Evolutionary conservation across 2,888 invertebrate genomes (phyloP).

Genomic region (Drosophila kambysellisi): DNA sequence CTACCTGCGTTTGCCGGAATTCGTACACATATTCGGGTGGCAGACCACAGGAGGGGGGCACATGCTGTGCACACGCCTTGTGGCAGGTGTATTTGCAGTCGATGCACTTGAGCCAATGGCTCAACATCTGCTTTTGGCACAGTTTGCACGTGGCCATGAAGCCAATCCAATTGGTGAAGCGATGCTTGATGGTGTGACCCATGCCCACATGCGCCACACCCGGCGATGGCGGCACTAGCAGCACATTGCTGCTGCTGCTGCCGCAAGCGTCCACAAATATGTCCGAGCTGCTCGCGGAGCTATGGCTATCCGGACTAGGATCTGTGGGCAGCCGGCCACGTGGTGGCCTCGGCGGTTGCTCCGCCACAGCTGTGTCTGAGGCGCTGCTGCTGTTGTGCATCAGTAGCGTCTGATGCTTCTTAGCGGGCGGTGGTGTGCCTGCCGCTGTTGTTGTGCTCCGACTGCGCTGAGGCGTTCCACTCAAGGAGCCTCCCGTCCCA

Average conservation of each 20-base stretch:
- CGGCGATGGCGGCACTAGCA: constrained; percentile 88
- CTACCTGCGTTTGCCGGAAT: constrained; percentile 90
- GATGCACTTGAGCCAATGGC: constrained; percentile 93
- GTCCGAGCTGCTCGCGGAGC: constrained; percentile 83
- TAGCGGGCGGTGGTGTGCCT: constrained; percentile 91
- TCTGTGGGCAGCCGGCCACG: constrained; percentile 84
- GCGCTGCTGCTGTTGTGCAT: constrained; percentile 36
- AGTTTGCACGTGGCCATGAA: constrained; percentile 95
- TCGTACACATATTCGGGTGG: constrained; percentile 94
- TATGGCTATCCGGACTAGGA: constrained; percentile 84
- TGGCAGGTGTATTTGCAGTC: constrained; percentile 94
- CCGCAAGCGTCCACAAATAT: constrained; percentile 74
- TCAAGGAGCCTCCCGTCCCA: constrained; percentile 47
- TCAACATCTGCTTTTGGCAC: constrained; percentile 95
- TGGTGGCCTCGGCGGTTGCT: constrained; percentile 65
- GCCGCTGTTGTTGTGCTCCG: constrained; percentile 62
- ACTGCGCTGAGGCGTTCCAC: constrained; percentile 82
- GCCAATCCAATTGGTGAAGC: constrained; percentile 95
- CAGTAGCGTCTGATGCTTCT: constrained; percentile 89
- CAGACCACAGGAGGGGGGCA: constrained; percentile 96
- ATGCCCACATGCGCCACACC: constrained; percentile 92
- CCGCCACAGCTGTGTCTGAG: constrained; percentile 31
- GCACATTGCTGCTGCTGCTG: constrained; percentile 75
- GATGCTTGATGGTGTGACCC: constrained; percentile 95
- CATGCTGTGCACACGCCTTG: constrained; percentile 95